Base-by-base conservation (phyloP, 2,113 vertebrate species). In the Anoura caudifer region DNA sequence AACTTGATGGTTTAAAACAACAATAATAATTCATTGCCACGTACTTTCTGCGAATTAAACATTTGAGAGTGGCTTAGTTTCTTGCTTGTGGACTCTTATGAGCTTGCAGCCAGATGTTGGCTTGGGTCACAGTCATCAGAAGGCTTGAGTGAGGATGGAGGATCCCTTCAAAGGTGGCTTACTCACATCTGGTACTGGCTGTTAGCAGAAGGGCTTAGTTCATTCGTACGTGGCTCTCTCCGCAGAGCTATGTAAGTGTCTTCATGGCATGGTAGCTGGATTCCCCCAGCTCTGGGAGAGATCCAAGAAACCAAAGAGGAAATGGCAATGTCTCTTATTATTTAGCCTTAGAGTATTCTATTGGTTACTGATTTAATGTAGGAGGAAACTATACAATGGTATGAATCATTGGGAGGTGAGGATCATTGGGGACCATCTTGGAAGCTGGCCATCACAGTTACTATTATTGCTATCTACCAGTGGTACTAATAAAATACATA, bases 1-100 rank as follows among this genome's bases (percentile, higher is more conserved):
- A 92, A 90, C 67, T 77, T 79, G 69, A 41, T 86, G 73, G 28
- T 80, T 28, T 93, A 52, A 87, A 85, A 94, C 12, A 91, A 75
- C 45, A 89, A 73, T 61, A 67, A 43, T 67, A 82, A 50, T 90
- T 93, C 24, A 91, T 92, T 69, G 83, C 47, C 17, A 87, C 19
- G 43, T 3, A 59, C 24, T 89, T 93, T 87, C 22, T 86, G 7
- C 90, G 54, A 41, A 20, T 86, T 54, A 14, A 19, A 81, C 36
- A 56, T 61, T 97, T 63, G 41, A 69, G 82, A 84, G 13, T 96
- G 41, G 22, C 90, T 83, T 92, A 33, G 43, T 79, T 90, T 93
- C 43, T 95, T 52, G 36, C 36, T 54, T 90, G 12, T n/a, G 14
- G 63, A 38, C n/a, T 84, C 4, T 84, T 43, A 72, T 36, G 70